Percentiles rank a stretch among this genome's conserved stretches.
Evolutionary conservation across 2,113 vertebrate species (phyloP).

Genomic region (Gymnorhina tibicen): DNA sequence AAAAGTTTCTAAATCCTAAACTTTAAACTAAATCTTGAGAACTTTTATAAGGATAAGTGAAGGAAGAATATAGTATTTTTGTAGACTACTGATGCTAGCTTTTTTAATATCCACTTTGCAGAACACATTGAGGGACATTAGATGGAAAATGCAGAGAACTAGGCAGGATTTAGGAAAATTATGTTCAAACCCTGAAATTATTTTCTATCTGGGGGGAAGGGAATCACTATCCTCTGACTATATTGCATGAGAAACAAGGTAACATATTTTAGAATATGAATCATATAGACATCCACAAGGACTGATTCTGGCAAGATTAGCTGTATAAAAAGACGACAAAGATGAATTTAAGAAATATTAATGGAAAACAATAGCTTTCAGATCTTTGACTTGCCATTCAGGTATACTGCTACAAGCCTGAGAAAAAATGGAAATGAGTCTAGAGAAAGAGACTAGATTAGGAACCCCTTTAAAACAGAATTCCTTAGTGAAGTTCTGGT

Average conservation of each 20-base stretch:
- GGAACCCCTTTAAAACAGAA: background rate
- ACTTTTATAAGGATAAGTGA: background rate
- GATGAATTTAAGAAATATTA: background rate
- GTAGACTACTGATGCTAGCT: background rate
- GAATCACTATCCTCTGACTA: background rate
- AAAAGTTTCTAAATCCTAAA: background rate
- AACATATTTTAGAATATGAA: conserved; percentile 6
- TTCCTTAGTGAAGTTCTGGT: background rate
- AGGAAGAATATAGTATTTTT: background rate
- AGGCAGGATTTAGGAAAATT: background rate
- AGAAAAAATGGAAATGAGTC: background rate
- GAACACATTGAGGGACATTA: background rate
- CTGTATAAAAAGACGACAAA: background rate
- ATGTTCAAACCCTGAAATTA: background rate
- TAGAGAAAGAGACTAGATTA: background rate
- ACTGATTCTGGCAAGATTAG: background rate
- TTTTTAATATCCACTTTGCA: background rate
- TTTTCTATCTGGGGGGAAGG: background rate
- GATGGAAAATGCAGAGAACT: background rate
- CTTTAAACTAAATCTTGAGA: background rate
- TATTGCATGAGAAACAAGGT: background rate
- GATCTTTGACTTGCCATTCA: conserved; percentile 2
- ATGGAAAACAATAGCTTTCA: background rate
- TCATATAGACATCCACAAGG: background rate
- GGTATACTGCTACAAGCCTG: background rate